Percentiles rank a stretch among this genome's conserved stretches.
Evolutionary conservation across 2,888 invertebrate genomes (phyloP).

Genomic region (Allophyes oxyacanthae): DNA sequence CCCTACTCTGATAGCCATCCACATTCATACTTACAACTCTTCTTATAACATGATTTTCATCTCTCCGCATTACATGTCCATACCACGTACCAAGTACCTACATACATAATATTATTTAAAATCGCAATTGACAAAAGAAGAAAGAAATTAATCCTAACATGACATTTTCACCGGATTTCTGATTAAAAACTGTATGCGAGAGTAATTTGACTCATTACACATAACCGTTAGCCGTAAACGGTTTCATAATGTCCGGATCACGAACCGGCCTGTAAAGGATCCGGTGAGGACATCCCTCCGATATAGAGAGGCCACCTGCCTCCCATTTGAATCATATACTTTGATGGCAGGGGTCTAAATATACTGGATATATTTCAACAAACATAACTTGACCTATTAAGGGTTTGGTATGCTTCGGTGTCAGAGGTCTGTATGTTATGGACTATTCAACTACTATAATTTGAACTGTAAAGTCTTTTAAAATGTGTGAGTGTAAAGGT

Average conservation of each 20-base stretch:
- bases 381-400: not conserved
- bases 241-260: conserved; percentile 21
- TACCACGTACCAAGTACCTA: too few species aligned
- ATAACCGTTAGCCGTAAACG: conserved; percentile 7
- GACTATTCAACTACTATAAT: conserved; percentile 4
- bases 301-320: not conserved
- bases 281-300: not conserved
- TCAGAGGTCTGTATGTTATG: conserved; percentile 1
- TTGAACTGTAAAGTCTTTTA: conserved; percentile 1
- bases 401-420: not conserved
- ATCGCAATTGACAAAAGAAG: too few species aligned
- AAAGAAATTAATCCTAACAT: too few species aligned
- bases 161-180: too few species aligned
- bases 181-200: too few species aligned
- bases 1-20: too few species aligned
- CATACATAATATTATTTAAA: too few species aligned
- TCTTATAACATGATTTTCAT: too few species aligned
- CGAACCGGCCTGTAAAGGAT: conserved; percentile 5
- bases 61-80: too few species aligned
- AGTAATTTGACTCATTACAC: too few species aligned
- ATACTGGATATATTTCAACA: not conserved
- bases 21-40: too few species aligned
- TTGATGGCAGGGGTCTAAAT: not conserved
- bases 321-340: not conserved
- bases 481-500: not conserved